Evolutionary conservation across 2,113 vertebrate species (phyloP), one percentile per base, ranked within the genome.

Genomic region (Paedocypris sp.): DNA sequence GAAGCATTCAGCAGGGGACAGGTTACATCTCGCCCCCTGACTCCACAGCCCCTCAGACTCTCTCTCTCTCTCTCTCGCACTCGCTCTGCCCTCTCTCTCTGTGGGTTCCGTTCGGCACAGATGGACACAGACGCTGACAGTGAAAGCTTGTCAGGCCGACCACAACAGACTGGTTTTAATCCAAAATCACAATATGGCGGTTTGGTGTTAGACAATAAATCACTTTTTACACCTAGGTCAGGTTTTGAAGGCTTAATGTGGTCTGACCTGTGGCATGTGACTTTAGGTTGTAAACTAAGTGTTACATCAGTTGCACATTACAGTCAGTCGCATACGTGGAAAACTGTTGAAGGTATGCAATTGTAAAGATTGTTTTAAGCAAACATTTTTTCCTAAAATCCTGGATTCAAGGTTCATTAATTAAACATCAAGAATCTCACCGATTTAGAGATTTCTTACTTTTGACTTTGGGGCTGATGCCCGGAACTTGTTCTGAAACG

Each of bases 1-100:
- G 62, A 46, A 54, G 75, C 66, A 83, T 83, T 81, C 72, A 46
- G 9, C 67, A 64, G 43, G 2, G 71, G 69, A 79, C 76, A 46
- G 9, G 83, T 75, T 53, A 48, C 11, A 65, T 75, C 83, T 77
- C 45, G 82, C 57, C 58, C 52, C 38, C 57, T 61, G 50, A 64
- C 25, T 51, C 56, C 35, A 2, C 25, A 54, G n/a, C 36, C 59
- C 45, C 29, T 18, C 12, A 19, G 16, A 33, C 31, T 62, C 59
- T 48, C 25, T 51, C 60, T 57, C 51, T 50, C 13, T 68, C 23
- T 42, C 13, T 49, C 51, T 22, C 12, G 22, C 35, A 41, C 28
- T 31, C 25, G 4, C 19, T 53, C 57, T 15, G 48, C 58, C 10
- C 20, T 13, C 31, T 33, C 19, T 23, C 41, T 48, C n/a, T n/a